phyloP scores from a whole-genome alignment of 1,140 invertebrate species.

The Leptestheria dahalacensis region DNA sequence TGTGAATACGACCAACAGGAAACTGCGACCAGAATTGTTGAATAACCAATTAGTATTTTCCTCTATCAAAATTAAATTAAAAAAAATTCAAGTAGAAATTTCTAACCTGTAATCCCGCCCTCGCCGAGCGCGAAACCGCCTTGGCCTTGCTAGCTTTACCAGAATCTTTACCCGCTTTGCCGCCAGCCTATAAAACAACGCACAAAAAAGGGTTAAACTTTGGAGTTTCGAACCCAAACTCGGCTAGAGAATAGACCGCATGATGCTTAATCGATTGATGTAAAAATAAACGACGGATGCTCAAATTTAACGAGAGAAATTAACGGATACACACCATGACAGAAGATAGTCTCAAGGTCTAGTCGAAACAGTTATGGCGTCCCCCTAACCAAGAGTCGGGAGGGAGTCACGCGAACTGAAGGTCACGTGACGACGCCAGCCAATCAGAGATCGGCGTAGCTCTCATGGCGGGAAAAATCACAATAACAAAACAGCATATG shows the following conservation, averaged over 20 bases:
- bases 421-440: background rate
- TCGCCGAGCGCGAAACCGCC: constrained; percentile 91
- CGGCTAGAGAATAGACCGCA: constrained; percentile 25
- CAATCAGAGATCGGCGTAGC: no score
- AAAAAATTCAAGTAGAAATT: background rate
- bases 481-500: no score
- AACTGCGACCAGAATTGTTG: no score
- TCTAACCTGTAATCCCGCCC: constrained; percentile 91
- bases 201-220: constrained; percentile 3
- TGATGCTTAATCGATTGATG: background rate
- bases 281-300: background rate
- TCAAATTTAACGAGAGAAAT: background rate
- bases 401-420: background rate
- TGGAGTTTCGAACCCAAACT: constrained; percentile 26
- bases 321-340: background rate
- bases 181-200: constrained; percentile 58
- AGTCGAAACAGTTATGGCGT: background rate
- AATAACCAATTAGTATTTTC: no score
- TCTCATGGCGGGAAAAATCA: no score
- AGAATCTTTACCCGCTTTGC: constrained; percentile 98
- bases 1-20: constrained; percentile 96
- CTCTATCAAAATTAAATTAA: background rate
- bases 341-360: background rate
- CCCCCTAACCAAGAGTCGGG: background rate
- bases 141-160: constrained; percentile 95